These are phyloP conservation scores for Ochropleura leucogaster DNA, from an alignment of 2,888 invertebrate genomes.

Conservation along the genomic window DNA sequence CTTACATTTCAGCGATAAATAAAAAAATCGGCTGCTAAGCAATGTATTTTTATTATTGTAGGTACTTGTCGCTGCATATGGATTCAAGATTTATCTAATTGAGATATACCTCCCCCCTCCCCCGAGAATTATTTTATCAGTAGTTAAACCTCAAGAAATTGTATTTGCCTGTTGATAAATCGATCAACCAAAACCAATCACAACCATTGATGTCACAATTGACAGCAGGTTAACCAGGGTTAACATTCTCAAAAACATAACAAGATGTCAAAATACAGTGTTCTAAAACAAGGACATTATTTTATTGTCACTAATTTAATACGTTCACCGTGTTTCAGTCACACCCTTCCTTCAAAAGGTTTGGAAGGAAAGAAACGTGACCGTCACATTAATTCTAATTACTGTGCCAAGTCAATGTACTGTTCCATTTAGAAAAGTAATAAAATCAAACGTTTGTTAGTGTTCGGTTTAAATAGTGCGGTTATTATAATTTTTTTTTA, in stretches of 20 bases:
- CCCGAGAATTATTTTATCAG: not conserved
- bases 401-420: slow-evolving; percentile 53
- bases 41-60: not conserved
- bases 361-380: slow-evolving; percentile 54
- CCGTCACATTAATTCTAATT: slow-evolving; percentile 56
- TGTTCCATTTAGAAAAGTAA: slow-evolving; percentile 48
- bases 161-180: not conserved
- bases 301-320: not conserved
- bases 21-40: not conserved
- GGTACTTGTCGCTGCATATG: not conserved
- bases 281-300: not conserved
- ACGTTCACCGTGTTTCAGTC: slow-evolving; percentile 2
- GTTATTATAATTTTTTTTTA: slow-evolving; percentile 43
- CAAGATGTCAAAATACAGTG: slow-evolving; percentile 7
- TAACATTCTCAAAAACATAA: not conserved
- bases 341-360: slow-evolving; percentile 37
- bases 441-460: slow-evolving; percentile 35
- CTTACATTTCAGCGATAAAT: not conserved
- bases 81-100: not conserved
- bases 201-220: not conserved
- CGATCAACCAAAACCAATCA: slow-evolving; percentile 1
- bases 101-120: not conserved
- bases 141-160: not conserved
- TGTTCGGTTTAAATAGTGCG: slow-evolving; percentile 1
- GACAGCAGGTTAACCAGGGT: slow-evolving; percentile 10